Conservation (phyloP, 2,797 vertebrate genomes). For the Aythya fuligula region DNA sequence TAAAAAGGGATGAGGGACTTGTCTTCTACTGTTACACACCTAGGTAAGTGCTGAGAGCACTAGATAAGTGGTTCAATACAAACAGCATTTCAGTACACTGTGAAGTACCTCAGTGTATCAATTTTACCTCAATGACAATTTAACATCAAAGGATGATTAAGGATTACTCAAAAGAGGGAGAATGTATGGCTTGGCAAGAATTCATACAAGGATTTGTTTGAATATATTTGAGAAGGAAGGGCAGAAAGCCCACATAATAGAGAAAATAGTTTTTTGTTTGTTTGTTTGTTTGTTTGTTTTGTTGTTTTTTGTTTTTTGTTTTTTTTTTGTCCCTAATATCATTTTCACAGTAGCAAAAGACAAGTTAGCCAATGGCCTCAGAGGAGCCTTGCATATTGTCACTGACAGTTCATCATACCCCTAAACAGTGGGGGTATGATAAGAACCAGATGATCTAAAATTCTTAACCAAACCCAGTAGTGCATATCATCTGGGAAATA, state of each 20-base stretch:
- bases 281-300: accelerated
- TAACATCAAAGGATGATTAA: neutral
- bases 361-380: conserved; percentile 43
- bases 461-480: conserved; percentile 67
- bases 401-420: conserved; percentile 65
- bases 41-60: neutral
- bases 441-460: conserved; percentile 76
- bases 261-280: neutral
- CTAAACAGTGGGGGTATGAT: conserved; percentile 58
- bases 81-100: neutral
- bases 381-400: conserved; percentile 54
- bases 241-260: neutral
- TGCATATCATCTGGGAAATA: conserved; percentile 52
- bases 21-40: neutral
- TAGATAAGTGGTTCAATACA: too few relatives aligned
- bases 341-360: conserved; percentile 68
- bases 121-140: neutral
- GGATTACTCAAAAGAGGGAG: neutral
- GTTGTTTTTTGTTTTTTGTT: neutral
- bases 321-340: neutral
- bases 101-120: neutral
- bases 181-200: neutral
- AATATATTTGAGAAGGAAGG: neutral
- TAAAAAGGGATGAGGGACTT: neutral
- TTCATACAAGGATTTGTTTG: neutral